A percentile compares a stretch with the other conserved stretches of the same genome.
Conservation (phyloP, 2,888 invertebrate species). For the Miltochrista miniata region DNA sequence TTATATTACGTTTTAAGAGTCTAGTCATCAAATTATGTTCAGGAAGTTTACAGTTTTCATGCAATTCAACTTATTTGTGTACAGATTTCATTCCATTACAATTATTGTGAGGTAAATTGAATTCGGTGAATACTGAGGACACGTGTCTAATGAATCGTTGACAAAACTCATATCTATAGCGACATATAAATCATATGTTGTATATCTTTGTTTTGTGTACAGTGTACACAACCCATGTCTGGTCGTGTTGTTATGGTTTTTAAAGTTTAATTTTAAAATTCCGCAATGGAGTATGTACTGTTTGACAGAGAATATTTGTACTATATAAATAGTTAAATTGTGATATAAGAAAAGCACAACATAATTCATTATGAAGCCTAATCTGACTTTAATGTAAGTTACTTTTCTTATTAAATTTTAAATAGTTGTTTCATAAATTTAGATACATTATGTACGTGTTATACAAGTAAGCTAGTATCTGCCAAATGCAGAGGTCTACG, state of each 20-base stretch:
- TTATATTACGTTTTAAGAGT: conserved; percentile 80
- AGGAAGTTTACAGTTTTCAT: conserved; percentile 57
- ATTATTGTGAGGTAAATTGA: conserved; percentile 36
- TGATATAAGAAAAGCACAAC: conserved; percentile 81
- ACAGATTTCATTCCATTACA: conserved; percentile 52
- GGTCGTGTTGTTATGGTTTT: conserved; percentile 52
- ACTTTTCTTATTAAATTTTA: conserved; percentile 58
- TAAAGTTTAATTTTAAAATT: conserved; percentile 58
- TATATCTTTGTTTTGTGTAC: conserved; percentile 35
- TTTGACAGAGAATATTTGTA: conserved; percentile 66
- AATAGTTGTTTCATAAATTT: conserved; percentile 65
- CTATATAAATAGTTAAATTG: conserved; percentile 71
- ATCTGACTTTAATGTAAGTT: conserved; percentile 71
- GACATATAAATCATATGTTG: conserved; percentile 25
- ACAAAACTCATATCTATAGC: conserved; percentile 36
- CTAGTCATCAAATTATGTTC: conserved; percentile 80
- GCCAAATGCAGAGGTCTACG: conserved; percentile 54
- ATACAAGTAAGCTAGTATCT: conserved; percentile 57
- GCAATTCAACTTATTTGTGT: conserved; percentile 42
- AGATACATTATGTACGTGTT: conserved; percentile 61
- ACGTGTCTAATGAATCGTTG: conserved; percentile 20
- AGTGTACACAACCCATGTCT: conserved; percentile 41
- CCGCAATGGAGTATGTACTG: conserved; percentile 61
- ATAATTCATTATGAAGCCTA: conserved; percentile 77
- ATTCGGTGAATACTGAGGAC: conserved; percentile 26